Percentiles rank a stretch among this genome's conserved stretches.
Evolutionary conservation across 2,888 invertebrate genomes (phyloP).

Genomic region (Nipponacmea schrenckii): DNA sequence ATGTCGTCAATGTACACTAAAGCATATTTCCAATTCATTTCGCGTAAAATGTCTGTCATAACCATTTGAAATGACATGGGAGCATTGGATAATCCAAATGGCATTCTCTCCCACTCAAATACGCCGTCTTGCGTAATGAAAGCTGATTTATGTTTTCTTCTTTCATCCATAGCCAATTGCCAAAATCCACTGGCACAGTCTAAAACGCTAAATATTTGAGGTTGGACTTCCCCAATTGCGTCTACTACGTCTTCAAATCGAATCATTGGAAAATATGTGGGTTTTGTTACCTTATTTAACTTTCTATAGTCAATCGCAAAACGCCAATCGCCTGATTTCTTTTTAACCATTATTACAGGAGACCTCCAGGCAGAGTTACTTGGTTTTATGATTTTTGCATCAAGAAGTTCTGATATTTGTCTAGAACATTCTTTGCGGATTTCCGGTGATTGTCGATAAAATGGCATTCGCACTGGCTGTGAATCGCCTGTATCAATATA

Average conservation of each 20-base stretch:
- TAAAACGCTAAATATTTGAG: no score
- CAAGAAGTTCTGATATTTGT: slow-evolving; percentile 30
- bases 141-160: no score
- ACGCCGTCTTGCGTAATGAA: no score
- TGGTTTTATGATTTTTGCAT: slow-evolving; percentile 17
- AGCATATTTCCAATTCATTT: slow-evolving; percentile 40
- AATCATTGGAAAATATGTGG: slow-evolving; percentile 31
- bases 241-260: no score
- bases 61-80: slow-evolving; percentile 32
- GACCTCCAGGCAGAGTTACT: slow-evolving; percentile 22
- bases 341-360: slow-evolving; percentile 33
- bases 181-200: no score
- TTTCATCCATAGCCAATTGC: no score
- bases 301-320: slow-evolving; percentile 35
- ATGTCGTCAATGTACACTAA: no score
- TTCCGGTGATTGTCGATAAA: slow-evolving; percentile 27
- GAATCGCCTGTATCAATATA: slow-evolving; percentile 32
- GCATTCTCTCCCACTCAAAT: no score
- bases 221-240: no score
- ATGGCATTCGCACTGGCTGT: slow-evolving; percentile 22
- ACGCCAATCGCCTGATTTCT: slow-evolving; percentile 29
- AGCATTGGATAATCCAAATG: slow-evolving; percentile 33
- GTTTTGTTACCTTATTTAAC: slow-evolving; percentile 29
- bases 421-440: slow-evolving; percentile 12
- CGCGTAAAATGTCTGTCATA: slow-evolving; percentile 30